Conservation (phyloP, 2,888 invertebrate species). For the Cryptus viduatorius region DNA sequence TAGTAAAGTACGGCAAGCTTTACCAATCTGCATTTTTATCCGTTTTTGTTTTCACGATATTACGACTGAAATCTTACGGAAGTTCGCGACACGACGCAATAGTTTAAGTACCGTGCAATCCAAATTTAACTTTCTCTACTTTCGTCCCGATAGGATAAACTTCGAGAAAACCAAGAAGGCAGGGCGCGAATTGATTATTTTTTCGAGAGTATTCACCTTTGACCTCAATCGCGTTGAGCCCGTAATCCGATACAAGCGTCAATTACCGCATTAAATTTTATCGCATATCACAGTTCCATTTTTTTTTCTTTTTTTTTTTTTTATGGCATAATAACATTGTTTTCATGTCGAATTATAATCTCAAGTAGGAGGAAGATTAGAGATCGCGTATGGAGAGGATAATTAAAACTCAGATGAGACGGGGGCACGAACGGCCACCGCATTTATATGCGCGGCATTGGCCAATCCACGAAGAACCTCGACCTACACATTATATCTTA, state of each 20-base stretch:
- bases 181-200: conserved; percentile 14
- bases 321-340: conserved; percentile 25
- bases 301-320: background rate
- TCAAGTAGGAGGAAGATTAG: conserved; percentile 38
- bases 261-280: background rate
- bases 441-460: conserved; percentile 57
- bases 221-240: conserved; percentile 19
- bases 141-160: conserved; percentile 17
- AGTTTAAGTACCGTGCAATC: conserved; percentile 57
- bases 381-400: conserved; percentile 20
- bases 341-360: conserved; percentile 39
- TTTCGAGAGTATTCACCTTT: conserved; percentile 17
- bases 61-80: conserved; percentile 34
- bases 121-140: conserved; percentile 45
- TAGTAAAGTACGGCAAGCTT: conserved; percentile 13
- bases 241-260: background rate
- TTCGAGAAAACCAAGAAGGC: background rate
- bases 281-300: background rate
- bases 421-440: conserved; percentile 34
- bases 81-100: conserved; percentile 5
- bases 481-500: conserved; percentile 61
- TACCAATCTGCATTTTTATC: conserved; percentile 53
- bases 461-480: conserved; percentile 57
- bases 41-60: conserved; percentile 16
- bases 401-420: conserved; percentile 47